These are phyloP conservation scores for Lithophane ornitopus DNA, from an alignment of 2,888 invertebrate species.

Conservation along the genomic window DNA sequence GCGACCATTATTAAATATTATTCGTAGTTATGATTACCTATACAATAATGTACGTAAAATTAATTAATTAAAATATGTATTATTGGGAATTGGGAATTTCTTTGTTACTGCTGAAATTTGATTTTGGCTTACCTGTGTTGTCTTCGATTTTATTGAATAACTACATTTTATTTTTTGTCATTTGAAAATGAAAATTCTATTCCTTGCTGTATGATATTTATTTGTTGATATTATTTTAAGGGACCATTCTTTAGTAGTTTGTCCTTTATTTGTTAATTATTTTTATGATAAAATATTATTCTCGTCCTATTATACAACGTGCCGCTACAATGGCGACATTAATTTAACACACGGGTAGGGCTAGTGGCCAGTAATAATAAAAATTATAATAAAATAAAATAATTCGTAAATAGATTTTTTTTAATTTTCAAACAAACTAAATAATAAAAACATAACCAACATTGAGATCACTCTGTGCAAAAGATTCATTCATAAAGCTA, in stretches of 20 bases:
- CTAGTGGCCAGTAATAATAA: no score
- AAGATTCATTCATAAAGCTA: no score
- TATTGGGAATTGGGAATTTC: constrained; percentile 34
- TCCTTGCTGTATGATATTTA: background rate
- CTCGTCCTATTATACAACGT: background rate
- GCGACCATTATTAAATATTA: constrained; percentile 36
- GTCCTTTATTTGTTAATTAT: background rate
- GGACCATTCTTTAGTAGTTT: background rate
- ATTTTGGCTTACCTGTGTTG: constrained; percentile 50
- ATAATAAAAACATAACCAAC: no score
- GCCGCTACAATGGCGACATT: no score
- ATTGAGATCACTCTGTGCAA: no score
- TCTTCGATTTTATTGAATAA: background rate
- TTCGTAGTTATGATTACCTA: constrained; percentile 37
- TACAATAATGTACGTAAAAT: constrained; percentile 31
- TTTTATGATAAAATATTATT: background rate
- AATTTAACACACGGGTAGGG: no score
- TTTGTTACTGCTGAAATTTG: constrained; percentile 52
- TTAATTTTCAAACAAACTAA: no score
- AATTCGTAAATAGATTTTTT: no score
- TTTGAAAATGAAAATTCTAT: background rate
- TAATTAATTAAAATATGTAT: constrained; percentile 23
- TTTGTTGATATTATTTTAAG: constrained; percentile 30
- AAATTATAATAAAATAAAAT: no score
- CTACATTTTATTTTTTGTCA: background rate